phyloP scores from a whole-genome alignment of 2,888 invertebrate species.

The Acronicta aceris region DNA sequence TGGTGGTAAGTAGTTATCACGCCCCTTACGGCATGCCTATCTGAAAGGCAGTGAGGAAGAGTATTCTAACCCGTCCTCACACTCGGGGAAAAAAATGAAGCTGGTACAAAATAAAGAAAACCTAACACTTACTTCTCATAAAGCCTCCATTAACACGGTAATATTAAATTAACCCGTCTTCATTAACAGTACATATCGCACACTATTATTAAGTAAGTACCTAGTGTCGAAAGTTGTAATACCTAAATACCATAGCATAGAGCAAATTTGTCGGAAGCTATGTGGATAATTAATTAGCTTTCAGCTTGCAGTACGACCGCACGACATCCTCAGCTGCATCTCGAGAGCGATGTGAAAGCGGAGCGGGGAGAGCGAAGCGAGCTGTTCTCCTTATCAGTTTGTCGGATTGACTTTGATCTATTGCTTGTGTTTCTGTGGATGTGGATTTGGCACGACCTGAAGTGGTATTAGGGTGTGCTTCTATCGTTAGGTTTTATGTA shows the following conservation, averaged over 20 bases:
- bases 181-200: no score
- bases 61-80: no score
- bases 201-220: constrained; percentile 1
- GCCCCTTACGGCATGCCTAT: no score
- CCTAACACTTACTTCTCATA: no score
- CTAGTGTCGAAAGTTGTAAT: background rate
- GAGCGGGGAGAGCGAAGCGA: constrained; percentile 17
- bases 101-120: no score
- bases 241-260: constrained; percentile 18
- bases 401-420: constrained; percentile 53
- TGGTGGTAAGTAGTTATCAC: no score
- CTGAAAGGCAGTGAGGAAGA: no score
- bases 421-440: constrained; percentile 39
- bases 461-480: background rate
- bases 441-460: constrained; percentile 26
- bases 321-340: constrained; percentile 39
- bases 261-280: constrained; percentile 31
- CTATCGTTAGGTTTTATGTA: background rate
- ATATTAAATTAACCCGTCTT: background rate
- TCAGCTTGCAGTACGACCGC: constrained; percentile 33
- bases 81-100: no score
- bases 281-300: constrained; percentile 50
- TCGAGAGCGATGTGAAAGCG: constrained; percentile 24
- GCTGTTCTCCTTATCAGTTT: constrained; percentile 43
- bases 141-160: background rate